These are phyloP conservation scores for Poeciliopsis occidentalis DNA, from an alignment of 2,113 vertebrate species.

Conservation along the genomic window DNA sequence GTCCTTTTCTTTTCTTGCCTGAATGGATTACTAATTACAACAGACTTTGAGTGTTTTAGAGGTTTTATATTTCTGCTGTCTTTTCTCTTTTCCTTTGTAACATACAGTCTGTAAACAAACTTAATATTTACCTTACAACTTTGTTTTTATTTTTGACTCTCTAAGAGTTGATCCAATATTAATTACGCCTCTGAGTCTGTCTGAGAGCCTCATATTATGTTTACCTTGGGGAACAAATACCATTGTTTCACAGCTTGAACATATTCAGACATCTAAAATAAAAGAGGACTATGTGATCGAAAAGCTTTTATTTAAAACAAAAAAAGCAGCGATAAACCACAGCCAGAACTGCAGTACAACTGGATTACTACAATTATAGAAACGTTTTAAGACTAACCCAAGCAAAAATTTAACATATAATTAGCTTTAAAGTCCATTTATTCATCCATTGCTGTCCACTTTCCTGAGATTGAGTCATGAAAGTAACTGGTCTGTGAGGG, in stretches of 20 bases:
- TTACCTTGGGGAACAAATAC: background rate
- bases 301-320: too few species aligned
- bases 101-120: background rate
- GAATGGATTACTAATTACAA: slow-evolving; percentile 55
- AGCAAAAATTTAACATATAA: background rate
- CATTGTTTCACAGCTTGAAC: background rate
- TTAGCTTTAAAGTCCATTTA: too few species aligned
- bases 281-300: background rate
- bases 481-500: too few species aligned
- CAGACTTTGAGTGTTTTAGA: slow-evolving; percentile 44
- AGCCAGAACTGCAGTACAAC: background rate
- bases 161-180: slow-evolving; percentile 6
- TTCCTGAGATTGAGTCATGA: too few species aligned
- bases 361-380: background rate
- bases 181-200: background rate
- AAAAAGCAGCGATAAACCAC: too few species aligned
- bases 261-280: background rate
- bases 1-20: slow-evolving; percentile 36
- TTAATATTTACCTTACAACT: slow-evolving; percentile 12
- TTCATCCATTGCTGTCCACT: too few species aligned
- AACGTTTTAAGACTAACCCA: background rate
- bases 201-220: background rate
- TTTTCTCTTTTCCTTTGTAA: background rate
- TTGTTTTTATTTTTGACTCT: background rate
- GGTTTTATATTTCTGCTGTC: background rate